A percentile compares a stretch with the other conserved stretches of the same genome.
Conservation (phyloP, 2,888 invertebrate genomes). For the Macrosoma leucophasiata region DNA sequence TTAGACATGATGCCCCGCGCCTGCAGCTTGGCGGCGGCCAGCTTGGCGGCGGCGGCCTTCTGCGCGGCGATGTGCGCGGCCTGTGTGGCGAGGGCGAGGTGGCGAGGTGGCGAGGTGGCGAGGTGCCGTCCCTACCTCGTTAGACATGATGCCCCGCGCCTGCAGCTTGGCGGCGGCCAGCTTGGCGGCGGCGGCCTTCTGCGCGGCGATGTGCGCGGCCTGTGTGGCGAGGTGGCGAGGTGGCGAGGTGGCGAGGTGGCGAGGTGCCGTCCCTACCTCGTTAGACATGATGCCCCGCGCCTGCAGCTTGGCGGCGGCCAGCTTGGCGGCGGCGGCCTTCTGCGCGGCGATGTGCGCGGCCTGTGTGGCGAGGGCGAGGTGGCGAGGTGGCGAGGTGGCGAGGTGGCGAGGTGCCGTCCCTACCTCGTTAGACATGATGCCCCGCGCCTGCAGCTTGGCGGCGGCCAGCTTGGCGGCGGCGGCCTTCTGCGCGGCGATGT, state of each 20-base stretch:
- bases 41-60: slow-evolving; percentile 62
- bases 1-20: slow-evolving; percentile 37
- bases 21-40: slow-evolving; percentile 51
- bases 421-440: slow-evolving; percentile 38
- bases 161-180: slow-evolving; percentile 52
- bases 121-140: slow-evolving; percentile 30
- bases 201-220: slow-evolving; percentile 65
- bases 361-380: slow-evolving; percentile 56
- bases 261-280: slow-evolving; percentile 30
- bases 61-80: slow-evolving; percentile 67
- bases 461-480: slow-evolving; percentile 60
- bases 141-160: slow-evolving; percentile 36
- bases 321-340: slow-evolving; percentile 62
- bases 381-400: too few relatives aligned
- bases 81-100: slow-evolving; percentile 56
- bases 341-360: slow-evolving; percentile 67
- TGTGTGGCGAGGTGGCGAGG: slow-evolving; percentile 54
- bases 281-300: slow-evolving; percentile 37
- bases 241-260: neutral
- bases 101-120: neutral
- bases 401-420: neutral
- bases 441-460: slow-evolving; percentile 45
- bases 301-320: slow-evolving; percentile 51
- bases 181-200: slow-evolving; percentile 65
- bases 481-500: slow-evolving; percentile 66